Conservation (phyloP, 2,113 vertebrate species). For the Brienomyrus brachyistius region DNA sequence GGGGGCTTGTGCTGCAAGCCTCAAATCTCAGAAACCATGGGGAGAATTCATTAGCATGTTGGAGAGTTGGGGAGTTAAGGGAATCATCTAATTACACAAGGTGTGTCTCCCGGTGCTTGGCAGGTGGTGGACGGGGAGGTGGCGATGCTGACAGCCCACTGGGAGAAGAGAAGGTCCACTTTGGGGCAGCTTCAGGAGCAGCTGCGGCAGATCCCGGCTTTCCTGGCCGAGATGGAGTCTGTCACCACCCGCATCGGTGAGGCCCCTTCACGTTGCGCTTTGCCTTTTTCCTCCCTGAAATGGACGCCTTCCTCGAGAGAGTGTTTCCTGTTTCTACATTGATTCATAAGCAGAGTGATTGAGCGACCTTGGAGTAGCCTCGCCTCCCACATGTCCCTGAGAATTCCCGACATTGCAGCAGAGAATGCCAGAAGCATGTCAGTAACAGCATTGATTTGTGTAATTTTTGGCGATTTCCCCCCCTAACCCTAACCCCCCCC, state of each 20-base stretch:
- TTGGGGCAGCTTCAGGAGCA: constrained; percentile 77
- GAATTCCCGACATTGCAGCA: background rate
- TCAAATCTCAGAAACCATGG: background rate
- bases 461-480: background rate
- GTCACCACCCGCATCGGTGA: constrained; percentile 75
- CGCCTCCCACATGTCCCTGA: background rate
- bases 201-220: constrained; percentile 73
- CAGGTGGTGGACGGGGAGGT: constrained; percentile 82
- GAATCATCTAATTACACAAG: background rate
- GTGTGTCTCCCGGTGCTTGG: constrained; percentile 26
- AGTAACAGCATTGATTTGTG: background rate
- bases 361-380: background rate
- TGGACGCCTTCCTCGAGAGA: background rate
- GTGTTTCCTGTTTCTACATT: background rate
- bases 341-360: background rate
- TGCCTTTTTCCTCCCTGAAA: background rate
- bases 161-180: constrained; percentile 76
- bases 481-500: no score
- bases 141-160: constrained; percentile 88
- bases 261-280: constrained; percentile 21
- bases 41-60: background rate
- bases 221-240: constrained; percentile 73
- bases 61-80: background rate
- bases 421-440: background rate
- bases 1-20: background rate